Evolutionary conservation across 2,888 invertebrate genomes (phyloP).

Genomic region (Drosophila dives): DNA sequence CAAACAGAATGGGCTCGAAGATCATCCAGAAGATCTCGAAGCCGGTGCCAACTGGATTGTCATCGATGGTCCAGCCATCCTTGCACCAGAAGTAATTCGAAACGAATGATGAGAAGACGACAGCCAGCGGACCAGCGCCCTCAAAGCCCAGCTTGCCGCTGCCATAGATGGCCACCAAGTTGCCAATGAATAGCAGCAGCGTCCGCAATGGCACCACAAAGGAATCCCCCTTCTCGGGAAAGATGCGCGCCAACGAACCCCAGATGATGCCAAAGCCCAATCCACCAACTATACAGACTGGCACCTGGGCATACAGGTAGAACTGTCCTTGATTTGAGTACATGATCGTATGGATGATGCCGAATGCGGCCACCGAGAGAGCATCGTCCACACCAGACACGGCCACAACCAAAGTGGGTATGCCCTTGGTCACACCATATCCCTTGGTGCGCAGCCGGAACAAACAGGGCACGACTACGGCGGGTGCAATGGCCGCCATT

Average conservation of each 20-base stretch:
- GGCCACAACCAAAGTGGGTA: slow-evolving; percentile 97
- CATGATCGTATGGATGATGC: slow-evolving; percentile 94
- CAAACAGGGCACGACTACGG: slow-evolving; percentile 97
- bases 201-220: slow-evolving; percentile 92
- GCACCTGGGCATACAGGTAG: slow-evolving; percentile 89
- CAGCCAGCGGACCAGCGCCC: slow-evolving; percentile 91
- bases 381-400: slow-evolving; percentile 98
- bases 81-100: slow-evolving; percentile 93
- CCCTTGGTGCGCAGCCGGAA: slow-evolving; percentile 93
- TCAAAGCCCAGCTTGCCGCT: slow-evolving; percentile 91
- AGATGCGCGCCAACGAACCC: slow-evolving; percentile 92
- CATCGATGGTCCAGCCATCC: slow-evolving; percentile 94
- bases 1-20: slow-evolving; percentile 97
- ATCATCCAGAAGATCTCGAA: slow-evolving; percentile 98
- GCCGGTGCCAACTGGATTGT: slow-evolving; percentile 94
- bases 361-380: slow-evolving; percentile 96
- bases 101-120: slow-evolving; percentile 92
- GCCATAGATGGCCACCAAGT: slow-evolving; percentile 94
- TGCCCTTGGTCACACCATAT: slow-evolving; percentile 97
- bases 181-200: slow-evolving; percentile 91
- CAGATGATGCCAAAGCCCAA: slow-evolving; percentile 92
- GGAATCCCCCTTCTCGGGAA: slow-evolving; percentile 93
- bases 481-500: slow-evolving; percentile 97
- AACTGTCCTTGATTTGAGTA: slow-evolving; percentile 90
- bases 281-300: slow-evolving; percentile 92